Evolutionary conservation across 2,113 vertebrate species (phyloP).

Genomic region (Cygnus atratus): DNA sequence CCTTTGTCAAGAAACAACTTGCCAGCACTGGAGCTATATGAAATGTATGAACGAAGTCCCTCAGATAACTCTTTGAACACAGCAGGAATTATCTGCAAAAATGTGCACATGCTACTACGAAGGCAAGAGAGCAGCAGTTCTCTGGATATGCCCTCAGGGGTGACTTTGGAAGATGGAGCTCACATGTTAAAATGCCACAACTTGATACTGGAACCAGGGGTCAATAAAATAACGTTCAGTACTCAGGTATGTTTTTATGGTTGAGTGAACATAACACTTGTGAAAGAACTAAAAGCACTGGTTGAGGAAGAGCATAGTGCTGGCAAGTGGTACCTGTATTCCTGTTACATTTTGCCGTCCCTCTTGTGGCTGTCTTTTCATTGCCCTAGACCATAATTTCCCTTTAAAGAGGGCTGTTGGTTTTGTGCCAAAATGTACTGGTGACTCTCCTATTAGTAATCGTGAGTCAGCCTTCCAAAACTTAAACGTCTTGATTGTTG

Average conservation of each 20-base stretch:
- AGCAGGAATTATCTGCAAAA: conserved; percentile 90
- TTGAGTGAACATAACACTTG: neutral
- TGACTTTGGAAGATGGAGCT: conserved; percentile 84
- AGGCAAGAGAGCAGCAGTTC: conserved; percentile 82
- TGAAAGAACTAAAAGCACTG: neutral
- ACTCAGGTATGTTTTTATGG: conserved; percentile 81
- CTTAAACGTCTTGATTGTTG: neutral
- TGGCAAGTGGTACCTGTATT: neutral
- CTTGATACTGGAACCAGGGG: conserved; percentile 85
- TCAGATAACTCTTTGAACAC: conserved; percentile 87
- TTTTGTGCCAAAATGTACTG: neutral
- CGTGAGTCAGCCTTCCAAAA: neutral
- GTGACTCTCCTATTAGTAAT: neutral
- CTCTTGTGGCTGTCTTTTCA: neutral
- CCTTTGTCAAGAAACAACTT: conserved; percentile 33
- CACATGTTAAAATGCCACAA: conserved; percentile 81
- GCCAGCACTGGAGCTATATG: conserved; percentile 83
- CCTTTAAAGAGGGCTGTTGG: neutral
- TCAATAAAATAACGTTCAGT: conserved; percentile 85
- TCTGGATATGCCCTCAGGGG: conserved; percentile 73
- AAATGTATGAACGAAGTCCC: conserved; percentile 90
- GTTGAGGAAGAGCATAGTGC: neutral
- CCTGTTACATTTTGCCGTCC: neutral
- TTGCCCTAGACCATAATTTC: neutral
- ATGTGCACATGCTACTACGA: conserved; percentile 90